These are phyloP conservation scores for Eclectus roratus DNA, from an alignment of 2,113 vertebrate genomes.

Conservation along the genomic window DNA sequence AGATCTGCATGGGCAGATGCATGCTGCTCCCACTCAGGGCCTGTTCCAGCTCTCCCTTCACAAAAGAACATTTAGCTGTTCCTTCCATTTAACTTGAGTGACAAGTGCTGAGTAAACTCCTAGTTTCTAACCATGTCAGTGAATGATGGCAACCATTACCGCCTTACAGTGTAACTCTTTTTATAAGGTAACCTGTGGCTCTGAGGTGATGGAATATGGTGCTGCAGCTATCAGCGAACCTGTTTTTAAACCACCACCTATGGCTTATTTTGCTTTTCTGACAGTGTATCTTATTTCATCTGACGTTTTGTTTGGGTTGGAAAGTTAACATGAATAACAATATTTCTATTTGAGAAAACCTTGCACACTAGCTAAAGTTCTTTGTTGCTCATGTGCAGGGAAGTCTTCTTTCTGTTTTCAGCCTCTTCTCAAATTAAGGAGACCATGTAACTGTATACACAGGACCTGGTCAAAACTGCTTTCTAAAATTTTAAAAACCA, in stretches of 20 bases:
- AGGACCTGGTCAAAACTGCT: not conserved
- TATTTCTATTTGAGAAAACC: not conserved
- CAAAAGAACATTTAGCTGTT: not conserved
- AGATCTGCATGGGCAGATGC: not conserved
- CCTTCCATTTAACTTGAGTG: not conserved
- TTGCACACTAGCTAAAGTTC: not conserved
- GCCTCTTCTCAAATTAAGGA: not conserved
- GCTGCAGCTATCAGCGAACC: not conserved
- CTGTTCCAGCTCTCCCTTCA: not conserved
- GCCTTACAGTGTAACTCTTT: not conserved
- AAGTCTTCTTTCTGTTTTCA: not conserved
- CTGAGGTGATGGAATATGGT: not conserved
- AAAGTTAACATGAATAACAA: not conserved
- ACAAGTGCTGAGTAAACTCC: not conserved
- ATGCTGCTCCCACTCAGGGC: not conserved
- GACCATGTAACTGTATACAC: rapidly evolving
- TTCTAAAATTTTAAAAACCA: not conserved
- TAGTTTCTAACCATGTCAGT: not conserved
- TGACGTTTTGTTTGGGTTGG: not conserved
- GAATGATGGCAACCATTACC: not conserved
- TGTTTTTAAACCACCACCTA: not conserved
- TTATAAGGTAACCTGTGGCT: not conserved
- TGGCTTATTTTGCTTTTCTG: not conserved
- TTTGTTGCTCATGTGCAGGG: not conserved
- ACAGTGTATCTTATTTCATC: not conserved